These are phyloP conservation scores for Xenopus borealis DNA, from an alignment of 2,113 vertebrate genomes.

Conservation along the genomic window DNA sequence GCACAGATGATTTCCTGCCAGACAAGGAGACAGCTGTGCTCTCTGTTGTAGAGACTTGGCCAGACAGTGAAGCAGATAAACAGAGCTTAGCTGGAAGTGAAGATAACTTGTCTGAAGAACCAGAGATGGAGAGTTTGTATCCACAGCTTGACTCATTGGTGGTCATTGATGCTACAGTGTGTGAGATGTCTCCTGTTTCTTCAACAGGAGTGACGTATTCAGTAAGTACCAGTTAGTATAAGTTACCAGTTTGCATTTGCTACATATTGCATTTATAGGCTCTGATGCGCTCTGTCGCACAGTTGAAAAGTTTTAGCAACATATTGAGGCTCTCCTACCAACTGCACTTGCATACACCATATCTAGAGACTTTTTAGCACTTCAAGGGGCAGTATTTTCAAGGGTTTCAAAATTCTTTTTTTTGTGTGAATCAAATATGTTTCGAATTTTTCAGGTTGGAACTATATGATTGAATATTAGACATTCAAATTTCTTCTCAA, in stretches of 20 bases:
- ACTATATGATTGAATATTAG: too few species aligned
- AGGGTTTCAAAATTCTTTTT: too few species aligned
- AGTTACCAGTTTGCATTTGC: conserved; percentile 29
- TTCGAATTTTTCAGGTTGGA: too few species aligned
- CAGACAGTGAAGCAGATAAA: conserved; percentile 60
- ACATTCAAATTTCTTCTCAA: too few species aligned
- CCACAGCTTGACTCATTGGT: conserved; percentile 69
- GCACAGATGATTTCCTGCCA: conserved; percentile 44
- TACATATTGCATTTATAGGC: too few species aligned
- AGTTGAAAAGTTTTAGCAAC: too few species aligned
- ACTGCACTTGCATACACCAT: too few species aligned
- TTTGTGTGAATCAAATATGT: too few species aligned
- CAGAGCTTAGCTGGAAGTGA: conserved; percentile 68
- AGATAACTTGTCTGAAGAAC: conserved; percentile 79
- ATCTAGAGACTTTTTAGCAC: too few species aligned
- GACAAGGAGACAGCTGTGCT: conserved; percentile 50
- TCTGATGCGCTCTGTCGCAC: too few species aligned
- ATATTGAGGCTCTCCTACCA: too few species aligned
- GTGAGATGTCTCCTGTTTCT: conserved; percentile 63
- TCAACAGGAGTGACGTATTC: conserved; percentile 79
- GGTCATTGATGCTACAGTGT: conserved; percentile 58
- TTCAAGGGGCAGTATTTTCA: too few species aligned
- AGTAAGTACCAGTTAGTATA: conserved; percentile 60
- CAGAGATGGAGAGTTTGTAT: conserved; percentile 86
- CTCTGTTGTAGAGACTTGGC: conserved; percentile 62